phyloP scores from a whole-genome alignment of 2,888 invertebrate species.

The Sinopyrophorus schimmeli region DNA sequence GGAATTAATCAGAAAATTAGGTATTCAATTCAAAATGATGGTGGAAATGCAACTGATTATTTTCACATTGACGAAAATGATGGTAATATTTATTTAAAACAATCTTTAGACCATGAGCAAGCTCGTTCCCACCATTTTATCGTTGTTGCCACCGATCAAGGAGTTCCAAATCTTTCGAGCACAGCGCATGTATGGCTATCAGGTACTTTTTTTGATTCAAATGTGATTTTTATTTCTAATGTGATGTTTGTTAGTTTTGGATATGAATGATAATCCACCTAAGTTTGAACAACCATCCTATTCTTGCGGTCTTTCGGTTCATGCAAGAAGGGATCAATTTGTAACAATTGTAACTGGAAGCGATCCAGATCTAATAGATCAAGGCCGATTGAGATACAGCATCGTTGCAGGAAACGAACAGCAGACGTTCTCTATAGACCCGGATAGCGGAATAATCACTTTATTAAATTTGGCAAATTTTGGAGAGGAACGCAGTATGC shows the following conservation, averaged over 20 bases:
- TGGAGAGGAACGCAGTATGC: constrained; percentile 65
- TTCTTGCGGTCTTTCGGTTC: constrained; percentile 75
- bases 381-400: constrained; percentile 73
- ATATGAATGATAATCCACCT: constrained; percentile 91
- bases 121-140: constrained; percentile 74
- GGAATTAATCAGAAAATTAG: constrained; percentile 56
- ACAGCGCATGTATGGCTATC: constrained; percentile 83
- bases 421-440: constrained; percentile 71
- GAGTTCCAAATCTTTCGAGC: constrained; percentile 78
- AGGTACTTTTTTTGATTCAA: constrained; percentile 55
- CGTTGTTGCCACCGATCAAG: constrained; percentile 80
- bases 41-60: constrained; percentile 63
- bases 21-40: constrained; percentile 70
- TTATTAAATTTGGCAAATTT: constrained; percentile 77
- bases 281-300: constrained; percentile 82
- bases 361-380: constrained; percentile 84
- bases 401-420: constrained; percentile 81
- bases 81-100: constrained; percentile 77
- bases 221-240: background rate
- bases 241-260: constrained; percentile 63
- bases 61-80: constrained; percentile 78
- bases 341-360: constrained; percentile 86
- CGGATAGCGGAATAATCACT: constrained; percentile 64
- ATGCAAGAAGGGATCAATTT: constrained; percentile 83
- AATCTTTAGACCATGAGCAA: constrained; percentile 80